phyloP scores from a whole-genome alignment of 2,113 vertebrate species.

The Mastomys coucha region DNA sequence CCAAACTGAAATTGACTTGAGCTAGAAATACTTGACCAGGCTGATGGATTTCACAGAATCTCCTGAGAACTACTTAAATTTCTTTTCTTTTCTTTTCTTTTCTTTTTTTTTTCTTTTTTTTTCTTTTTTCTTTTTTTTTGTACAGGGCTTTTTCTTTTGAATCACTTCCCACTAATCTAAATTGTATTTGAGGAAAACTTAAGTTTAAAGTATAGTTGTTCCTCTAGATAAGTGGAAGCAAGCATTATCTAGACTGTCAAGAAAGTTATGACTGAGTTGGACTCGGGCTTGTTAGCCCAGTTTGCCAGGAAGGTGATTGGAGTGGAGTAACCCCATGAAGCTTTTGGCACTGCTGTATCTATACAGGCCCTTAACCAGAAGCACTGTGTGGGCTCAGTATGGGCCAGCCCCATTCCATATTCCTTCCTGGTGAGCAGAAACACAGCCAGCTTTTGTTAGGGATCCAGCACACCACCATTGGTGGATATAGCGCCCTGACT shows the following conservation, averaged over 20 bases:
- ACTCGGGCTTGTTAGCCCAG: background rate
- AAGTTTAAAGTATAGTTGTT: slow-evolving; percentile 47
- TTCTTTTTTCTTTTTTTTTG: no score
- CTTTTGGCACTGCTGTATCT: background rate
- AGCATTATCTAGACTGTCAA: slow-evolving; percentile 47
- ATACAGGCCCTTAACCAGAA: background rate
- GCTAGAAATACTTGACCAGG: background rate
- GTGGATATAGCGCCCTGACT: background rate
- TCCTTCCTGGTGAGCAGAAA: background rate
- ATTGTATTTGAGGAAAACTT: slow-evolving; percentile 46
- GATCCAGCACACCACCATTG: background rate
- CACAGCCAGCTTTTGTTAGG: background rate
- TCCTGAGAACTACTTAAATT: slow-evolving; percentile 53
- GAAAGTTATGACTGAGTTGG: slow-evolving; percentile 15
- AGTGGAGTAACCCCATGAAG: background rate
- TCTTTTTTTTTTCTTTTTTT: no score
- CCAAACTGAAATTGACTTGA: background rate
- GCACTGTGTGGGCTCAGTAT: background rate
- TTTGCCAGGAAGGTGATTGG: slow-evolving; percentile 27
- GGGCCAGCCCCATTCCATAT: background rate
- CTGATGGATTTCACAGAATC: slow-evolving; percentile 35
- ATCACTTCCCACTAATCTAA: slow-evolving; percentile 59
- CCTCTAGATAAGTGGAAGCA: slow-evolving; percentile 53
- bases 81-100: background rate
- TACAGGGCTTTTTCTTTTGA: background rate